Evolutionary conservation across 2,888 invertebrate species (phyloP).

Genomic region (Cheilosia grossa): DNA sequence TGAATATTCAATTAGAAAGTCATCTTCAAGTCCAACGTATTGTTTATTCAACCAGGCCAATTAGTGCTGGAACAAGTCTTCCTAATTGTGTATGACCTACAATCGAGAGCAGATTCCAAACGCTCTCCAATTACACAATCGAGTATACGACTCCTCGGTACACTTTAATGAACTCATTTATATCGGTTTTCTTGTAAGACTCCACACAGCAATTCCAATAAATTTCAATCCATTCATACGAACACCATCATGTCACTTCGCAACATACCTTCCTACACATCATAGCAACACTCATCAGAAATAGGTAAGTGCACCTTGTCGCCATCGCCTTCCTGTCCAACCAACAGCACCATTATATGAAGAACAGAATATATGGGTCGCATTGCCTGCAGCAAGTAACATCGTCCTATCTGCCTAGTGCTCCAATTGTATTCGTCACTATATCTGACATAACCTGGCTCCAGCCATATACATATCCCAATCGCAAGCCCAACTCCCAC

Average conservation of each 20-base stretch:
- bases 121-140: too few species aligned
- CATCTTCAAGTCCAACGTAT: too few species aligned
- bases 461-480: not conserved
- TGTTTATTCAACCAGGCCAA: too few species aligned
- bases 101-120: too few species aligned
- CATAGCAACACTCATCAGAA: too few species aligned
- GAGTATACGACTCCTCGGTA: too few species aligned
- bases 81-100: too few species aligned
- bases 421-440: constrained; percentile 40
- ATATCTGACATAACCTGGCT: not conserved
- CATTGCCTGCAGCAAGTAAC: constrained; percentile 67
- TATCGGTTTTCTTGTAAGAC: not conserved
- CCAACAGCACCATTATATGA: not conserved
- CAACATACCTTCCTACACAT: not conserved
- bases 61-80: too few species aligned
- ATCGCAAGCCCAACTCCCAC: not conserved
- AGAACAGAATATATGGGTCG: constrained; percentile 49
- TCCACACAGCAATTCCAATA: not conserved
- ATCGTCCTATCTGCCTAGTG: constrained; percentile 57
- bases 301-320: too few species aligned
- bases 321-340: constrained; percentile 1
- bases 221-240: not conserved
- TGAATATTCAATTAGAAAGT: too few species aligned
- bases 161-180: constrained; percentile 1
- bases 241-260: not conserved